A percentile compares a stretch with the other conserved stretches of the same genome.
Evolutionary conservation across 2,888 invertebrate species (phyloP).

Genomic region (Meteorus colon): DNA sequence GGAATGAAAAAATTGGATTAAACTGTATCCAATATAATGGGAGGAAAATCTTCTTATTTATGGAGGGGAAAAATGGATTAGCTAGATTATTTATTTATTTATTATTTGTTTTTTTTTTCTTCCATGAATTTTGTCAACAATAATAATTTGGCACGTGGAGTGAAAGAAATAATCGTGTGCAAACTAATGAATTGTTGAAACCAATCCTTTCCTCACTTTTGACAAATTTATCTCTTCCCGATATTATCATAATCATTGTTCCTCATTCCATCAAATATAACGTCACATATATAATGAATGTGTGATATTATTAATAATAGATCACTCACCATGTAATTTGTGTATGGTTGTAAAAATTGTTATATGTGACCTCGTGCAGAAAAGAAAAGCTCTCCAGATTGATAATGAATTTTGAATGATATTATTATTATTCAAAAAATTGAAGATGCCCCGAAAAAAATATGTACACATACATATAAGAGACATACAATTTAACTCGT

Average conservation of each 20-base stretch:
- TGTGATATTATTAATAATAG: not conserved
- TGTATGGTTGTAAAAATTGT: not conserved
- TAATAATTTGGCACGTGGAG: constrained; percentile 7
- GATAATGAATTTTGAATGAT: not conserved
- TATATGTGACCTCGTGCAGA: not conserved
- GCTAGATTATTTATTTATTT: not conserved
- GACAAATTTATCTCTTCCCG: not conserved
- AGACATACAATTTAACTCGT: constrained; percentile 22
- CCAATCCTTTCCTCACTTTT: not conserved
- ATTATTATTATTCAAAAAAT: not conserved
- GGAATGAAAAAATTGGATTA: not conserved
- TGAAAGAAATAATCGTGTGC: not conserved
- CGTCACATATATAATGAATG: not conserved
- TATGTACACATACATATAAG: not conserved
- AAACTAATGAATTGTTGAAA: not conserved
- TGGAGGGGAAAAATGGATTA: not conserved
- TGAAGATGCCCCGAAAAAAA: not conserved
- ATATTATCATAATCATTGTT: not conserved
- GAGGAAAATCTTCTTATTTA: not conserved
- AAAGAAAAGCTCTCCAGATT: not conserved
- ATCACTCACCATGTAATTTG: not conserved
- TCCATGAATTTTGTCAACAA: not conserved
- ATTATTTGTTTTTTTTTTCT: not conserved
- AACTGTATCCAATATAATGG: not conserved
- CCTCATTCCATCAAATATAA: not conserved